Evolutionary conservation across 2,888 invertebrate species (phyloP).

Genomic region (Hemaris fuciformis): DNA sequence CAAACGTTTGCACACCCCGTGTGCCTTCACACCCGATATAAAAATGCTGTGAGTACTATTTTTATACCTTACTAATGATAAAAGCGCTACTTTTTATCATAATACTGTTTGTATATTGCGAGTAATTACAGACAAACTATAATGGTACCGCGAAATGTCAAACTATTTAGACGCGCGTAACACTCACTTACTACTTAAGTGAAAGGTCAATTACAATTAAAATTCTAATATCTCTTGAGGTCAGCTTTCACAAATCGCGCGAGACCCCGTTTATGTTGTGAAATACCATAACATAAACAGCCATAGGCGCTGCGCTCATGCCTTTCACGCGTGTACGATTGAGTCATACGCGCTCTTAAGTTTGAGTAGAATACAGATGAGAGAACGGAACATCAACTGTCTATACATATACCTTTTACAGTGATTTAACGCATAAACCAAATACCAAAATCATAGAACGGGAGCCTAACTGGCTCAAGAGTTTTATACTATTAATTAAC

Average conservation of each 20-base stretch:
- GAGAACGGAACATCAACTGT: not conserved
- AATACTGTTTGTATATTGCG: not conserved
- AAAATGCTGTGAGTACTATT: conserved; percentile 85
- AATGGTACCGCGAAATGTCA: not conserved
- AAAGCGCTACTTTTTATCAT: not conserved
- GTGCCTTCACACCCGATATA: conserved; percentile 83
- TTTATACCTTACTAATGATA: conserved; percentile 16
- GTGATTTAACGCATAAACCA: too few species aligned
- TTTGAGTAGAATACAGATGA: not conserved
- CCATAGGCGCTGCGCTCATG: conserved; percentile 15
- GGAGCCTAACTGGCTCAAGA: too few species aligned
- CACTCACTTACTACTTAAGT: not conserved
- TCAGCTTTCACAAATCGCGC: not conserved
- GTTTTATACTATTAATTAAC: too few species aligned
- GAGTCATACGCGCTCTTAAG: conserved; percentile 14
- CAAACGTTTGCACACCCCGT: conserved; percentile 86
- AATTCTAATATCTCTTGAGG: not conserved
- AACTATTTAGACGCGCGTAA: not conserved
- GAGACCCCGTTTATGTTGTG: not conserved
- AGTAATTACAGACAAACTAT: not conserved
- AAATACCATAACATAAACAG: conserved; percentile 8
- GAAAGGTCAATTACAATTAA: not conserved
- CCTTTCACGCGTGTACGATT: conserved; percentile 24
- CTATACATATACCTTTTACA: too few species aligned
- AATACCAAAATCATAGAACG: too few species aligned